Percentiles rank a stretch among this genome's conserved stretches.
phyloP scores from a whole-genome alignment of 92 coral and sea anemone genomes.

The Palythoa heliodiscus region DNA sequence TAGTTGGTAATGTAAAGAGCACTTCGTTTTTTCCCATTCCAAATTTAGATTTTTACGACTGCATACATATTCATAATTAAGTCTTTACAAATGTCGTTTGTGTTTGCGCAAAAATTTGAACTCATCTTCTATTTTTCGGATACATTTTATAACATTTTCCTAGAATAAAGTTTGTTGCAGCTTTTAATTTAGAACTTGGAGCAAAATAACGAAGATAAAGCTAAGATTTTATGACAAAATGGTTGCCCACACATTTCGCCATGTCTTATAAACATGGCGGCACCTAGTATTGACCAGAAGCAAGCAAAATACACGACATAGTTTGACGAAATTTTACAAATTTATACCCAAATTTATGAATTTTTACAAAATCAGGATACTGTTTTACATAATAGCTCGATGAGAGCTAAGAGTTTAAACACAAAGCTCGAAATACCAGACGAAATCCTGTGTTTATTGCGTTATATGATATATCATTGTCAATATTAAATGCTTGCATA shows the following conservation, averaged over 20 bases:
- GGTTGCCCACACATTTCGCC: constrained; percentile 17
- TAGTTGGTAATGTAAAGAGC: constrained; percentile 3
- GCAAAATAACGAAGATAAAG: constrained; percentile 21
- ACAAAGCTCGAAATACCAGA: constrained; percentile 2
- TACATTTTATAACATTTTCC: constrained; percentile 36
- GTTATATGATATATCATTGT: neutral
- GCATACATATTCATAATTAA: constrained; percentile 56
- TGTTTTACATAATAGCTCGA: neutral
- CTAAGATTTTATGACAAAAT: constrained; percentile 44
- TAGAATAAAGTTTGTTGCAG: constrained; percentile 53
- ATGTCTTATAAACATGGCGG: constrained; percentile 45
- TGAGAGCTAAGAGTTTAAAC: constrained; percentile 1
- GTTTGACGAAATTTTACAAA: constrained; percentile 1
- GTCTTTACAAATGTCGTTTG: constrained; percentile 49
- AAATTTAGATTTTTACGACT: constrained; percentile 48
- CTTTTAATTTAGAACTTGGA: constrained; percentile 55
- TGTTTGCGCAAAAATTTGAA: constrained; percentile 66
- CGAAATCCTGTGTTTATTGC: constrained; percentile 17
- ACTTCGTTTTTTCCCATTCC: constrained; percentile 45
- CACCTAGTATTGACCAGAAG: neutral
- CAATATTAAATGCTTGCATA: constrained; percentile 29
- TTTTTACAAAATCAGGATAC: neutral
- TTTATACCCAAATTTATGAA: neutral
- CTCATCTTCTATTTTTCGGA: constrained; percentile 24
- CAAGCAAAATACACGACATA: neutral